phyloP scores from a whole-genome alignment of 2,797 vertebrate species.

The Tragelaphus eurycerus region DNA sequence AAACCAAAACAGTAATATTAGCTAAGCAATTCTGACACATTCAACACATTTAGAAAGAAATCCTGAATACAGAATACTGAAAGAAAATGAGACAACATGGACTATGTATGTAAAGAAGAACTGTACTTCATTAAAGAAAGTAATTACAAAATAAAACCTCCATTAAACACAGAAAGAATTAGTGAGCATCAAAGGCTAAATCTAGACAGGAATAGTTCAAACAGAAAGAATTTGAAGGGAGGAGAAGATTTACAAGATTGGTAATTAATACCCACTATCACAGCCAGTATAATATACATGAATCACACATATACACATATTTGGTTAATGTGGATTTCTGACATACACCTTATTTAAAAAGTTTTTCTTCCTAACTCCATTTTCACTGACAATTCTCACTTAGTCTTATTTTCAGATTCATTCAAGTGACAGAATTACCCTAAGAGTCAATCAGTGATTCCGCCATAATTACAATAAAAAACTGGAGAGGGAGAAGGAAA shows the following conservation, averaged over 20 bases:
- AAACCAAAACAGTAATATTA: conserved; percentile 16
- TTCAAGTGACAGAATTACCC: conserved; percentile 18
- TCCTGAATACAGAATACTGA: neutral
- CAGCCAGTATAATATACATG: neutral
- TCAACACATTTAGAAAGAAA: conserved; percentile 48
- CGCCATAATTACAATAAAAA: neutral
- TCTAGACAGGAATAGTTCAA: conserved; percentile 16
- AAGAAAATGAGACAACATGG: conserved; percentile 24
- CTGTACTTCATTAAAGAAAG: conserved; percentile 24
- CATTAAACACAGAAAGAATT: conserved; percentile 45
- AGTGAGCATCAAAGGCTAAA: neutral
- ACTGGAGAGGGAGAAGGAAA: neutral
- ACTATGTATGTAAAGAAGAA: conserved; percentile 35
- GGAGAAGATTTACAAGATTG: conserved; percentile 4
- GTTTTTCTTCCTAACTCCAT: conserved; percentile 30
- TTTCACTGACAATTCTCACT: conserved; percentile 30
- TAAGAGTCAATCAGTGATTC: conserved; percentile 25
- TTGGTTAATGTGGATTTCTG: conserved; percentile 9
- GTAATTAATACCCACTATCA: neutral
- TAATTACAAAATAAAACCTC: conserved; percentile 42
- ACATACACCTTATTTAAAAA: conserved; percentile 1
- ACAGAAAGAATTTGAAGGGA: neutral
- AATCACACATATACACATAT: conserved; percentile 17
- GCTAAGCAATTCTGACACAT: conserved; percentile 31
- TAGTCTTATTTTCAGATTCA: conserved; percentile 49